Percentiles rank a stretch among this genome's conserved stretches.
Conservation (phyloP, 1,140 invertebrate species). For the Mercenaria mercenaria region DNA sequence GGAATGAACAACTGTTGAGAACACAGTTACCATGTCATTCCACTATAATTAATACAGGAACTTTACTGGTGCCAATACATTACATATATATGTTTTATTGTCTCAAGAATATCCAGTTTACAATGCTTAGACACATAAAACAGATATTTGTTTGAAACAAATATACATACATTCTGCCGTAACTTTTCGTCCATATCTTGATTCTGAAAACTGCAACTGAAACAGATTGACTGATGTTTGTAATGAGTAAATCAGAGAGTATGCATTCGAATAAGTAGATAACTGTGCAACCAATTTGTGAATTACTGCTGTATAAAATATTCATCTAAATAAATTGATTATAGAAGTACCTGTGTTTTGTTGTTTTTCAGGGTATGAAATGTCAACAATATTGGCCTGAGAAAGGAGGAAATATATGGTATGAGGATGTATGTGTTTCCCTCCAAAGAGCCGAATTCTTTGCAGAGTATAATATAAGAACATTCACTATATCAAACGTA, state of each 20-base stretch:
- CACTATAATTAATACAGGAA: too few relatives aligned
- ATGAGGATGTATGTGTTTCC: not conserved
- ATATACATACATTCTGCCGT: too few relatives aligned
- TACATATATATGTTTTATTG: too few relatives aligned
- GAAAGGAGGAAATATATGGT: not conserved
- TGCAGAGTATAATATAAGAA: not conserved
- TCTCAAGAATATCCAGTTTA: too few relatives aligned
- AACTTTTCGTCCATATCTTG: not conserved
- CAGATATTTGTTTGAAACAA: too few relatives aligned
- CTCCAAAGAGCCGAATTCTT: not conserved
- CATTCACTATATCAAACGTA: not conserved
- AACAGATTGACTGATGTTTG: not conserved
- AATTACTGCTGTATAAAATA: not conserved
- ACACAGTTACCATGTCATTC: too few relatives aligned
- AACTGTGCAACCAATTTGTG: not conserved
- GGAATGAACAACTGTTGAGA: not conserved
- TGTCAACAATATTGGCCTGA: conserved; percentile 12
- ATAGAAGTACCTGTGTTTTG: too few relatives aligned
- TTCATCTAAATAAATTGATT: too few relatives aligned
- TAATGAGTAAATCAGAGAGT: not conserved
- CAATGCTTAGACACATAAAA: too few relatives aligned
- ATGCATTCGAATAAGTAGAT: not conserved
- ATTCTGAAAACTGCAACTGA: not conserved
- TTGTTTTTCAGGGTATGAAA: not conserved
- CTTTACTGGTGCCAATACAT: too few relatives aligned